Percentiles rank a stretch among this genome's conserved stretches.
phyloP scores from a whole-genome alignment of 64 coral and sea anemone genomes.

The Porites australiensis region DNA sequence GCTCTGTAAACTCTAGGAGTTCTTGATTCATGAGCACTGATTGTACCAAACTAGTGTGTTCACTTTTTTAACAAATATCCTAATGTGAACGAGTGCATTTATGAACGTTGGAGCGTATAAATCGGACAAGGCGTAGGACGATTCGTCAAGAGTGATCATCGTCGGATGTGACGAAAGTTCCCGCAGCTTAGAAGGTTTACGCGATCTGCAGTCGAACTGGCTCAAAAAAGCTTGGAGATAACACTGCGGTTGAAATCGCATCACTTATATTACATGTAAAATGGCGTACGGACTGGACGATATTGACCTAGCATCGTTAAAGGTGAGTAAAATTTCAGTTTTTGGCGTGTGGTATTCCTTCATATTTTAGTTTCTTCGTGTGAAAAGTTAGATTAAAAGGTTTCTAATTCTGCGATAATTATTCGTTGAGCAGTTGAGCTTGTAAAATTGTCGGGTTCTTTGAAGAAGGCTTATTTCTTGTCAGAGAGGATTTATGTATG shows the following conservation, averaged over 20 bases:
- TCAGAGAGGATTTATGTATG: background rate
- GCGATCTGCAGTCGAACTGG: background rate
- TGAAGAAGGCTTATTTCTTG: background rate
- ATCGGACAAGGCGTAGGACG: background rate
- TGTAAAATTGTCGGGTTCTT: background rate
- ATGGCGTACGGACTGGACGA: constrained; percentile 99
- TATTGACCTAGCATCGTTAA: constrained; percentile 93
- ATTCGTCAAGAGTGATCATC: background rate
- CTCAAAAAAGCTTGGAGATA: background rate
- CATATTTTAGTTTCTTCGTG: background rate
- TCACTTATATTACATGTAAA: background rate
- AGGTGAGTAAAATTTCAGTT: constrained; percentile 62
- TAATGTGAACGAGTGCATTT: constrained; percentile 14
- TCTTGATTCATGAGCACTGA: background rate
- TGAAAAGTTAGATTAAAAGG: background rate
- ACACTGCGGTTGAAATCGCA: background rate
- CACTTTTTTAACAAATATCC: constrained; percentile 23
- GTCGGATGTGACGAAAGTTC: constrained; percentile 31
- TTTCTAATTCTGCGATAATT: background rate
- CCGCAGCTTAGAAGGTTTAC: background rate
- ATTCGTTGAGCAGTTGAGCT: background rate
- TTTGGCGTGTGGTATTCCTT: background rate
- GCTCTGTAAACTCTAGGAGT: background rate
- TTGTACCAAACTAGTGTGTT: background rate
- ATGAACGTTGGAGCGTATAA: background rate